Base-by-base conservation (phyloP, 2,888 invertebrate genomes). In the Hydrotaea cyrtoneurina region DNA sequence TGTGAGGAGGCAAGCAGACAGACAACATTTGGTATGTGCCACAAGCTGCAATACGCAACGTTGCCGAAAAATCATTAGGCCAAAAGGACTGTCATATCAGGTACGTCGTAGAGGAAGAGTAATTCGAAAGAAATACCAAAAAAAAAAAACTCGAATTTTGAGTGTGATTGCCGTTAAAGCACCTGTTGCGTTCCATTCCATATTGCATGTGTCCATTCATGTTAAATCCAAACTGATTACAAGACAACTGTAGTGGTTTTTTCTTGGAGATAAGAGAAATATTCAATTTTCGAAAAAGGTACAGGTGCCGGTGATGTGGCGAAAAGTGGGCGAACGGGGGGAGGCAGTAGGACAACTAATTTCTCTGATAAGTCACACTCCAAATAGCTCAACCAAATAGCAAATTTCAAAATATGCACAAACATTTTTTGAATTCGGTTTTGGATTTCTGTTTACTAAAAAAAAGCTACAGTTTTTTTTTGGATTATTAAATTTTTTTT, bases 11-110 rank as follows among this genome's bases (percentile, higher is more conserved):
- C n/a, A 2, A 50, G 3, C 50, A n/a, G n/a, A 50, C 1, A 50
- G n/a, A 31, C 50, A 50, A 50, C 59, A 59, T 23, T 59, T 59
- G 59, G 59, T 59, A 11, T 59, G 59, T 26, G 59, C 59, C 59
- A 23, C 59, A 59, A 59, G 59, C 23, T 59, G 59, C 59, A 26
- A 2, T 50, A 13, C 43, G 8, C n/a, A n/a, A 59, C 26, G 59
- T 23, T 11, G 23, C 2, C 59, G 15, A 59, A 39, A 59, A 59
- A 59, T 59, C 59, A 59, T 59, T 59, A 59, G 57, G 57, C 57
- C 57, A 57, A 57, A 26, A 59, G 59, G 59, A 59, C 23, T 59
- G 10, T 11, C 1, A 13, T 26, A 26, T 15, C 23, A 50, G 15
- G n/a, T 2, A 15, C 13, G 50, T 50, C 13, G 50, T 50, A n/a